Conservation (phyloP, 2,888 invertebrate species). For the Drepanosiphum platanoidis region DNA sequence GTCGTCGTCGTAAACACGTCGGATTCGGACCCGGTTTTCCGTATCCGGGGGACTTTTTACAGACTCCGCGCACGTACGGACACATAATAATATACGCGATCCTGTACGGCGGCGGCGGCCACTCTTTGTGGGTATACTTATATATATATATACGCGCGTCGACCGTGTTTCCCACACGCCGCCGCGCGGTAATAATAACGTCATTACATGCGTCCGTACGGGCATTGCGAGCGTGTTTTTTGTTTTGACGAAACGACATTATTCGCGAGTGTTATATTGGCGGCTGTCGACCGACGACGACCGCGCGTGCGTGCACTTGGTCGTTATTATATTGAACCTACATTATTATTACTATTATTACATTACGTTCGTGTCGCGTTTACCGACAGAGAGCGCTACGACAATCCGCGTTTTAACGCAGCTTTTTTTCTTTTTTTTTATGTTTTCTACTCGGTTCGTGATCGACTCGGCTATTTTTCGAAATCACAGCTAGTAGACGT, state of each 20-base stretch:
- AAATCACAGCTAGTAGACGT: background rate
- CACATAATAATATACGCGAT: background rate
- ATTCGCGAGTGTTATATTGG: too few relatives aligned
- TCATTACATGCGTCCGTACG: background rate
- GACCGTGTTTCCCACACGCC: background rate
- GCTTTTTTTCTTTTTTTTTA: too few relatives aligned
- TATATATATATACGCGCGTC: background rate
- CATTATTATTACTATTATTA: too few relatives aligned
- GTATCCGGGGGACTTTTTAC: background rate
- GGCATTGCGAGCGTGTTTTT: too few relatives aligned
- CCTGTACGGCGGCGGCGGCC: too few relatives aligned
- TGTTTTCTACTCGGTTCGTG: background rate
- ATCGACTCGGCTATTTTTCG: background rate
- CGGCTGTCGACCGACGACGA: too few relatives aligned
- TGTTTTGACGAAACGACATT: too few relatives aligned
- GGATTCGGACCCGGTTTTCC: constrained; percentile 9
- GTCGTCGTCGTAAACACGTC: constrained; percentile 18
- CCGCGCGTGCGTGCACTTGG: background rate
- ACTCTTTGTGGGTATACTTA: too few relatives aligned
- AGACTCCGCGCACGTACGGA: constrained; percentile 35
- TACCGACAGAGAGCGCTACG: constrained; percentile 47
- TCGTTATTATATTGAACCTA: too few relatives aligned
- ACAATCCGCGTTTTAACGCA: background rate
- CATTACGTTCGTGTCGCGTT: background rate
- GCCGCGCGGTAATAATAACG: background rate